A percentile compares a stretch with the other conserved stretches of the same genome.
Conservation (phyloP, 2,797 vertebrate genomes). For the Gouania willdenowi region DNA sequence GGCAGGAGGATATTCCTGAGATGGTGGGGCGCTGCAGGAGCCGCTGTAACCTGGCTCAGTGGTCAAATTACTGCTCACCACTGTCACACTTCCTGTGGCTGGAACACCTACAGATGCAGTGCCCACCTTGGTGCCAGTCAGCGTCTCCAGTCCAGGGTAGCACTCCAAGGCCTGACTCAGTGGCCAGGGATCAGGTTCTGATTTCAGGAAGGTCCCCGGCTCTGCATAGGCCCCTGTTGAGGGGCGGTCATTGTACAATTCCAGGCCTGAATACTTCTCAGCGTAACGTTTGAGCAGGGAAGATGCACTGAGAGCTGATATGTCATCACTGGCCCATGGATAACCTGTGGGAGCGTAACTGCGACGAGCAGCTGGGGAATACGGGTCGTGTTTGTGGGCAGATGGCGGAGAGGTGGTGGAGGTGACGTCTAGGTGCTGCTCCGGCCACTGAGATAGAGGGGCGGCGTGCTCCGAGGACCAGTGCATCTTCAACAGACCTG, state of each 20-base stretch:
- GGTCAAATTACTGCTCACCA: slow-evolving; percentile 67
- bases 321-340: slow-evolving; percentile 94
- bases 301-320: slow-evolving; percentile 92
- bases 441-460: slow-evolving; percentile 94
- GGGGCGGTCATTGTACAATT: slow-evolving; percentile 83
- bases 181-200: slow-evolving; percentile 85
- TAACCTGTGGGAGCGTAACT: slow-evolving; percentile 82
- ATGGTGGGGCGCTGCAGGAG: slow-evolving; percentile 55
- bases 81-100: slow-evolving; percentile 78
- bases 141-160: slow-evolving; percentile 80
- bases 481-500: slow-evolving; percentile 97
- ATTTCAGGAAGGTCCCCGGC: slow-evolving; percentile 82
- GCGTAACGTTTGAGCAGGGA: slow-evolving; percentile 94
- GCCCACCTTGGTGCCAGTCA: slow-evolving; percentile 72
- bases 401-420: slow-evolving; percentile 88
- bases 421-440: slow-evolving; percentile 96
- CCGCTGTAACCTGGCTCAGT: slow-evolving; percentile 60
- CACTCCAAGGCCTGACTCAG: slow-evolving; percentile 78
- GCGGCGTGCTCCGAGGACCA: slow-evolving; percentile 96
- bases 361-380: slow-evolving; percentile 75
- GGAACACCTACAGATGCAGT: slow-evolving; percentile 63
- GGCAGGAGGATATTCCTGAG: slow-evolving; percentile 85
- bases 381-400: slow-evolving; percentile 86
- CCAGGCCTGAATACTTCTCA: slow-evolving; percentile 92
- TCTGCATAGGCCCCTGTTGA: slow-evolving; percentile 74